phyloP scores from a whole-genome alignment of 2,888 invertebrate genomes.

The Cremastinae sp. region DNA sequence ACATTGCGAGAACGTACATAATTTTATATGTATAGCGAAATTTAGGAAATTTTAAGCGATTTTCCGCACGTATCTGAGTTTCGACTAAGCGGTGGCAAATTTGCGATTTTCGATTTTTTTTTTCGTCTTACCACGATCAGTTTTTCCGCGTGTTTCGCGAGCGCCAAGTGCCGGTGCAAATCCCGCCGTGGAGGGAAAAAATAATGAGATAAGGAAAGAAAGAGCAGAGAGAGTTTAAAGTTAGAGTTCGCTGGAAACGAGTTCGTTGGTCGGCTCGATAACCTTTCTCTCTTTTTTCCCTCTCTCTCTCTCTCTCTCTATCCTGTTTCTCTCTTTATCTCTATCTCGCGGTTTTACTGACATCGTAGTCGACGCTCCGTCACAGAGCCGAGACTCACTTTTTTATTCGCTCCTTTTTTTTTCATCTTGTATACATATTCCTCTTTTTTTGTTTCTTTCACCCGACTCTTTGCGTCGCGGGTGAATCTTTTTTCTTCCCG shows the following conservation, averaged over 20 bases:
- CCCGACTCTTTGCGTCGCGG: not conserved
- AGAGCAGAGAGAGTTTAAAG: slow-evolving; percentile 50
- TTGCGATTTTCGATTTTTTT: no score
- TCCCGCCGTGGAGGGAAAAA: slow-evolving; percentile 13
- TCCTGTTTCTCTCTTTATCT: slow-evolving; percentile 25
- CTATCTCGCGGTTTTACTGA: slow-evolving; percentile 49
- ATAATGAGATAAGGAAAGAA: slow-evolving; percentile 31
- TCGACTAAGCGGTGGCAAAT: slow-evolving; percentile 5
- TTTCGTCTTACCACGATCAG: slow-evolving; percentile 6
- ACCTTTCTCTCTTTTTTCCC: slow-evolving; percentile 50
- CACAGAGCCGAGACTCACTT: slow-evolving; percentile 42
- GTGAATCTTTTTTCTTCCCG: no score
- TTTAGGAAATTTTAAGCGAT: no score
- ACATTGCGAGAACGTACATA: no score
- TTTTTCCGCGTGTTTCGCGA: slow-evolving; percentile 7
- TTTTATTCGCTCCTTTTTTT: slow-evolving; percentile 11
- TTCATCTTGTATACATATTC: slow-evolving; percentile 9
- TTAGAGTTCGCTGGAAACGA: slow-evolving; percentile 61
- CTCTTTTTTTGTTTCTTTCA: not conserved
- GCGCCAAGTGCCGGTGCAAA: slow-evolving; percentile 12
- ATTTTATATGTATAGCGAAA: no score
- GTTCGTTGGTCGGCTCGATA: slow-evolving; percentile 64
- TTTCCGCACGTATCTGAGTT: no score
- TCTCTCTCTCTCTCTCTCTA: slow-evolving; percentile 13
- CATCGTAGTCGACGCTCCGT: slow-evolving; percentile 36